A percentile compares a stretch with the other conserved stretches of the same genome.
These are phyloP conservation scores for Rhodinocichla rosea DNA, from an alignment of 2,113 vertebrate genomes.

Conservation along the genomic window DNA sequence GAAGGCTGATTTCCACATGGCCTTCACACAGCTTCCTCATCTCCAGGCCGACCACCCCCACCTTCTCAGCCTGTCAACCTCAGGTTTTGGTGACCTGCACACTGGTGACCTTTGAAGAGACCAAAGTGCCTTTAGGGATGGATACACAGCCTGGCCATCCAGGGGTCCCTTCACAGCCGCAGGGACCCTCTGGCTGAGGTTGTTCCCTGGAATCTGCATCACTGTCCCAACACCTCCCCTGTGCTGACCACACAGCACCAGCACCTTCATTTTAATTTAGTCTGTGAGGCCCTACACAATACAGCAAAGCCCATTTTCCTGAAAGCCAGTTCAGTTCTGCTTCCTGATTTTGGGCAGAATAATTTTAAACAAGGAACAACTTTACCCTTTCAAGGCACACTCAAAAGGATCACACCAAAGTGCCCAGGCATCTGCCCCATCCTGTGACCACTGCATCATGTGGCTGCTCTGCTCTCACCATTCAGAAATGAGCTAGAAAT, in stretches of 20 bases:
- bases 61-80: background rate
- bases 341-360: background rate
- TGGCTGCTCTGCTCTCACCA: background rate
- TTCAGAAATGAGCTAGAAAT: background rate
- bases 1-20: background rate
- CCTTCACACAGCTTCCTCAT: background rate
- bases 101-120: fast-evolving
- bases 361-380: background rate
- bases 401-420: background rate
- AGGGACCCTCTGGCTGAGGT: fast-evolving
- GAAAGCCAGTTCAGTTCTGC: background rate
- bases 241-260: background rate
- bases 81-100: background rate
- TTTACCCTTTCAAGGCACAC: background rate
- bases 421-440: background rate
- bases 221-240: background rate
- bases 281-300: fast-evolving
- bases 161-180: background rate
- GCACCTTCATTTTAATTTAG: background rate
- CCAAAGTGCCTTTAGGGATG: fast-evolving
- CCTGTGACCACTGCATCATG: background rate
- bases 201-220: background rate
- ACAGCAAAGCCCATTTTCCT: background rate
- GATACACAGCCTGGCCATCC: fast-evolving
- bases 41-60: too few species aligned